Conservation (phyloP, 2,888 invertebrate genomes). For the Drosophila leonis region DNA sequence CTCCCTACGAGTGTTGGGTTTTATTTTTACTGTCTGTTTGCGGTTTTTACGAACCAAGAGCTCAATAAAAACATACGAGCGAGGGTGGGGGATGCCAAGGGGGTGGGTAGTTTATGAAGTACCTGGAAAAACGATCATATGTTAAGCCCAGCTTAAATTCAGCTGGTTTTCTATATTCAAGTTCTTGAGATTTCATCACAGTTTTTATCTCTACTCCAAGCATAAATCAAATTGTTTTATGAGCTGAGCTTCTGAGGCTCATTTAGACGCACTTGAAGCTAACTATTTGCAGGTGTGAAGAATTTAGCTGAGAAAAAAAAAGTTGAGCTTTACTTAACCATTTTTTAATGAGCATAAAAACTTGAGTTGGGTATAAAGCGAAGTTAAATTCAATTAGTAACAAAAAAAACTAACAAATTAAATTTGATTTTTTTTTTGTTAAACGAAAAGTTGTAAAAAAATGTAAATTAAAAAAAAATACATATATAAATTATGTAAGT, state of each 20-base stretch:
- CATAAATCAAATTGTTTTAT: slow-evolving; percentile 3
- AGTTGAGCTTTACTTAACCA: too few species aligned
- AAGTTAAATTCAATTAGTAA: too few species aligned
- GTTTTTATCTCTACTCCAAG: not conserved
- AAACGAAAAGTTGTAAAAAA: too few species aligned
- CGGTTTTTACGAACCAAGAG: slow-evolving; percentile 26
- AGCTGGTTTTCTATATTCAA: not conserved
- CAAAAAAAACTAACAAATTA: not conserved
- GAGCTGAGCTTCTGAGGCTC: not conserved
- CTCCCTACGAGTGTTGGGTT: slow-evolving; percentile 11
- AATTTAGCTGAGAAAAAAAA: too few species aligned
- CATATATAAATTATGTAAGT: not conserved
- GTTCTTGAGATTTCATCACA: not conserved
- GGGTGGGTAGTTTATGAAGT: slow-evolving; percentile 18
- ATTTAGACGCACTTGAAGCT: not conserved
- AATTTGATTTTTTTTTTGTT: too few species aligned
- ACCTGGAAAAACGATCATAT: slow-evolving; percentile 2
- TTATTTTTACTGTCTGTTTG: slow-evolving; percentile 16
- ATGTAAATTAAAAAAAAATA: not conserved
- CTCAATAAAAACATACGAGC: not conserved
- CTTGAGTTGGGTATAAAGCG: not conserved
- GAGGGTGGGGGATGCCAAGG: not conserved
- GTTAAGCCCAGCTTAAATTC: not conserved
- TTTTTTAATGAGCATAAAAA: not conserved
- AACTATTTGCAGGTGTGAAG: not conserved